phyloP scores from a whole-genome alignment of 2,113 vertebrate species.

The Megatriorchis doriae region DNA sequence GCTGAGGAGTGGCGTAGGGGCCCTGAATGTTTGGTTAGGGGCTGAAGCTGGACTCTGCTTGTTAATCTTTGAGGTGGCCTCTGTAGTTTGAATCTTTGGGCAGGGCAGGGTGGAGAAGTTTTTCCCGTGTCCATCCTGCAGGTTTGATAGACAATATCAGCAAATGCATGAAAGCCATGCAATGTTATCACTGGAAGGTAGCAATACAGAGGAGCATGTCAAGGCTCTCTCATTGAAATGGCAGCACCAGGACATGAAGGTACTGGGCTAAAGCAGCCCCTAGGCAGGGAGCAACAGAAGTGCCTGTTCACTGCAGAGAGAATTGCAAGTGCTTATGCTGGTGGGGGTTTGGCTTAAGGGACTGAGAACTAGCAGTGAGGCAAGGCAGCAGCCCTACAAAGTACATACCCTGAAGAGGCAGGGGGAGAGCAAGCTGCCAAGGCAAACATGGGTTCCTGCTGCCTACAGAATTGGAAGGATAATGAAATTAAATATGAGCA shows the following conservation, averaged over 20 bases:
- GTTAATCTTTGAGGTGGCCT: background rate
- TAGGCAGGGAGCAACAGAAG: background rate
- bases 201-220: background rate
- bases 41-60: background rate
- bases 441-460: background rate
- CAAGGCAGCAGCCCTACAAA: background rate
- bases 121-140: background rate
- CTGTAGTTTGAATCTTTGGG: background rate
- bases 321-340: background rate
- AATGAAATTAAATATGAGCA: background rate
- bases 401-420: background rate
- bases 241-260: background rate
- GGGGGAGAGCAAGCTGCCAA: background rate
- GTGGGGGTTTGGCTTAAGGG: background rate
- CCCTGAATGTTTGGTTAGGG: background rate
- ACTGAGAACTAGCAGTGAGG: background rate
- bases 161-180: background rate
- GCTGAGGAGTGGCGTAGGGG: background rate
- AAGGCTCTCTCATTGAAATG: background rate
- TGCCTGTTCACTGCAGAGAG: background rate
- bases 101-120: background rate
- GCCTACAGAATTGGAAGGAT: background rate
- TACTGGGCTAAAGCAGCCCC: background rate
- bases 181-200: background rate
- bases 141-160: background rate